Evolutionary conservation across 2,888 invertebrate genomes (phyloP).

Genomic region (Zeuzera pyrina): DNA sequence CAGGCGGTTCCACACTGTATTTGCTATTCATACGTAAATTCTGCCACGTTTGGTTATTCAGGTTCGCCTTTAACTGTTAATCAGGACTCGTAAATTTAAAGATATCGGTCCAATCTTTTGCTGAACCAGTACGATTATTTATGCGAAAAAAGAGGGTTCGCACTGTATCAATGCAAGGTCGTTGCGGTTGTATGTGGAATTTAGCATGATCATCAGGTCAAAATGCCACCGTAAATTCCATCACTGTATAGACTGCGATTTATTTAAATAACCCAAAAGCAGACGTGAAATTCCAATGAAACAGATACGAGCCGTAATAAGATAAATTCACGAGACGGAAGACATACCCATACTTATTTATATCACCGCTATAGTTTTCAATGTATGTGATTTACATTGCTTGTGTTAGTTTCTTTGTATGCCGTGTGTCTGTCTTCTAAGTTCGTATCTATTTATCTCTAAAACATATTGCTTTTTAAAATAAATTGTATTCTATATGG

Average conservation of each 20-base stretch:
- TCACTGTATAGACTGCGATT: too few species aligned
- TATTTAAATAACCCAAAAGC: too few species aligned
- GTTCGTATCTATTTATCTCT: too few species aligned
- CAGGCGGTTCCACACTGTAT: too few species aligned
- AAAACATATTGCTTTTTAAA: too few species aligned
- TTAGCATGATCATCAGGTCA: constrained; percentile 3
- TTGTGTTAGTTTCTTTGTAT: too few species aligned
- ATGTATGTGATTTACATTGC: too few species aligned
- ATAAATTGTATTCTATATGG: too few species aligned
- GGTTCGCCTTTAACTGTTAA: not conserved
- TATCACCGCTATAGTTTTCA: constrained; percentile 21
- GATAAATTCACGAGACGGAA: constrained; percentile 39
- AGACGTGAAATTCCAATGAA: not conserved
- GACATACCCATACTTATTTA: constrained; percentile 44
- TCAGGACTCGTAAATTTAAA: not conserved
- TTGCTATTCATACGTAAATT: not conserved
- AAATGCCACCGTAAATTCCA: constrained; percentile 1
- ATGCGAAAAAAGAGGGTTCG: not conserved
- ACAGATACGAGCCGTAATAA: constrained; percentile 12
- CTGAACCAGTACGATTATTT: not conserved
- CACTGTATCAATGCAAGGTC: not conserved
- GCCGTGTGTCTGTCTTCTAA: too few species aligned
- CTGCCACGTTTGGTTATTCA: not conserved
- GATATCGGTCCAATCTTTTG: not conserved
- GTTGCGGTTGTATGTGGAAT: not conserved